These are phyloP conservation scores for Molossus alvarezi DNA, from an alignment of 2,797 vertebrate species.

Conservation along the genomic window DNA sequence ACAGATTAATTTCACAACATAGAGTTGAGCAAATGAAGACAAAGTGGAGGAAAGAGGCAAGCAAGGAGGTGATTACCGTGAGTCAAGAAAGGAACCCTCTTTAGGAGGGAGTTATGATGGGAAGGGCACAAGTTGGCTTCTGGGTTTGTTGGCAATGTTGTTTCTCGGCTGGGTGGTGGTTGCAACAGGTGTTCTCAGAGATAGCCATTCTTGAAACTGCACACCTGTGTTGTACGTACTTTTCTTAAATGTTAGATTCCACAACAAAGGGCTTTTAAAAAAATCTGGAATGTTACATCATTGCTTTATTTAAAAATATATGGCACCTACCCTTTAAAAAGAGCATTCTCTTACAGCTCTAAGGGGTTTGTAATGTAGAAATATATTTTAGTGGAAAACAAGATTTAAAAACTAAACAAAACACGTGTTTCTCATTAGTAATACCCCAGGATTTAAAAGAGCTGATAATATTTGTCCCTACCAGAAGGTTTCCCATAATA, in stretches of 20 bases:
- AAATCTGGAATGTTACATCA: neutral
- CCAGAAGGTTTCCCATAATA: neutral
- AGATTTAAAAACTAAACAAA: neutral
- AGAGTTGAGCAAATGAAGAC: neutral
- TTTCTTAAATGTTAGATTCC: neutral
- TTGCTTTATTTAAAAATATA: slow-evolving; percentile 12
- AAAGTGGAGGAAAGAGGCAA: neutral
- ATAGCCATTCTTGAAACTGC: neutral
- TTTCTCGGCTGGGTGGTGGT: neutral
- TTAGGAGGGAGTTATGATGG: neutral
- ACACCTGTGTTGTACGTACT: neutral
- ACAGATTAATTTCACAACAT: neutral
- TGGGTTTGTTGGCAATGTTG: too few relatives aligned
- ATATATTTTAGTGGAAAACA: neutral
- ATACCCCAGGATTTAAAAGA: neutral
- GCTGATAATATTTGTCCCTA: neutral
- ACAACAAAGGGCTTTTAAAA: neutral
- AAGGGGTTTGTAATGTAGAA: slow-evolving; percentile 10
- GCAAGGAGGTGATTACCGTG: neutral
- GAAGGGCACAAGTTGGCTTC: neutral
- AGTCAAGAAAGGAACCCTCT: neutral
- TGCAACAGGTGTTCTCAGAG: neutral
- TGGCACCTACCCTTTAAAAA: slow-evolving; percentile 1
- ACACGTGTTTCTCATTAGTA: neutral
- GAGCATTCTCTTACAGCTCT: neutral